Evolutionary conservation across 2,888 invertebrate genomes (phyloP).

Genomic region (Meganola albula): DNA sequence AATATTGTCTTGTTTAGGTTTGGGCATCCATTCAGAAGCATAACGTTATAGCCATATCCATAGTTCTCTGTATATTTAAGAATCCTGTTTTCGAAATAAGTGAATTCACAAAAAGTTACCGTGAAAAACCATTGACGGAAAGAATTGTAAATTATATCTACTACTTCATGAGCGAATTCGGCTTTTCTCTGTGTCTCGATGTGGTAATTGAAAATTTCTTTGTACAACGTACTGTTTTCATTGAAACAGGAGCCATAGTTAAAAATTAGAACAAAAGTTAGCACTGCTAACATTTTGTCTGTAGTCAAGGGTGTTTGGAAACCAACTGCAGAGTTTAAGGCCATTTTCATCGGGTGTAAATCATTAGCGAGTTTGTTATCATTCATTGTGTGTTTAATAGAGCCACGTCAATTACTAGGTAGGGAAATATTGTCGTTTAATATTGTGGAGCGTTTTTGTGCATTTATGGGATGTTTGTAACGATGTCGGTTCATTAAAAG

Average conservation of each 20-base stretch:
- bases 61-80: constrained; percentile 60
- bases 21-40: constrained; percentile 62
- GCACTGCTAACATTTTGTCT: constrained; percentile 40
- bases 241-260: constrained; percentile 26
- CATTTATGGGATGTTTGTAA: constrained; percentile 5
- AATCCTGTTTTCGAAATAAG: constrained; percentile 66
- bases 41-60: constrained; percentile 56
- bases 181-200: constrained; percentile 45
- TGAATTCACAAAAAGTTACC: constrained; percentile 65
- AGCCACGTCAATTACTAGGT: constrained; percentile 63
- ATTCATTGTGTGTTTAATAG: constrained; percentile 46
- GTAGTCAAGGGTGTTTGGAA: constrained; percentile 17
- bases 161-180: constrained; percentile 52
- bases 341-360: constrained; percentile 36
- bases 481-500: constrained; percentile 11
- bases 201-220: constrained; percentile 52
- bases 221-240: constrained; percentile 33
- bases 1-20: constrained; percentile 41
- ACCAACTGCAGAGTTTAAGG: constrained; percentile 46
- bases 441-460: constrained; percentile 36
- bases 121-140: constrained; percentile 68
- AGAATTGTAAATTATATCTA: constrained; percentile 56
- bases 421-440: constrained; percentile 57
- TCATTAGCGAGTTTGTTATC: constrained; percentile 55
- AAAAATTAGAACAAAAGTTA: constrained; percentile 30